Evolutionary conservation across 2,888 invertebrate species (phyloP).

Genomic region (Clitarchus hookeri): DNA sequence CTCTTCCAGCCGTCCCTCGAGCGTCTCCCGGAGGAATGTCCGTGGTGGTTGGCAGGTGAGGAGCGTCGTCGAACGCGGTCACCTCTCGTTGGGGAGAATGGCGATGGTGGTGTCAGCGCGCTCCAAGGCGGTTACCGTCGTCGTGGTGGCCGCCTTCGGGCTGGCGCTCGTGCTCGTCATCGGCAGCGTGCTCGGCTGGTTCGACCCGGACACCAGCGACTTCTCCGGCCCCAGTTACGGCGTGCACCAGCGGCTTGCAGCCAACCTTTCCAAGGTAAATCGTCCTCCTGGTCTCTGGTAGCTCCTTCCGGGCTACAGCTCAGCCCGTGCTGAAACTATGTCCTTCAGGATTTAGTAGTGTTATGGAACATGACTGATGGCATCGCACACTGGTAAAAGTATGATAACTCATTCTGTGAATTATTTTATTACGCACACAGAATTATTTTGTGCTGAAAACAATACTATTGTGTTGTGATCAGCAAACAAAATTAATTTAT

Average conservation of each 20-base stretch:
- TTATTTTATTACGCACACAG: too few species aligned
- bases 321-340: too few species aligned
- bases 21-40: not conserved
- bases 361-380: too few species aligned
- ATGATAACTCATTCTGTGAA: too few species aligned
- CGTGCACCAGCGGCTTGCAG: slow-evolving; percentile 33
- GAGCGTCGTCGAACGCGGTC: not conserved
- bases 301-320: too few species aligned
- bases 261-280: slow-evolving; percentile 36
- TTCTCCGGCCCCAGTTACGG: slow-evolving; percentile 36
- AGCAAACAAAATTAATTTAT: too few species aligned
- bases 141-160: slow-evolving; percentile 55
- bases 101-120: slow-evolving; percentile 70
- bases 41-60: not conserved
- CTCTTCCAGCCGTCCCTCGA: not conserved
- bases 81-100: slow-evolving; percentile 53
- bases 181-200: slow-evolving; percentile 62
- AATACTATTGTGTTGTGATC: too few species aligned
- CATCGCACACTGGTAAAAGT: too few species aligned
- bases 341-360: too few species aligned
- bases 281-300: not conserved
- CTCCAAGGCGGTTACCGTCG: slow-evolving; percentile 64
- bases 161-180: slow-evolving; percentile 49
- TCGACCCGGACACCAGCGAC: slow-evolving; percentile 51
- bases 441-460: too few species aligned